Evolutionary conservation across 2,888 invertebrate species (phyloP).

Genomic region (Diaperis boleti): DNA sequence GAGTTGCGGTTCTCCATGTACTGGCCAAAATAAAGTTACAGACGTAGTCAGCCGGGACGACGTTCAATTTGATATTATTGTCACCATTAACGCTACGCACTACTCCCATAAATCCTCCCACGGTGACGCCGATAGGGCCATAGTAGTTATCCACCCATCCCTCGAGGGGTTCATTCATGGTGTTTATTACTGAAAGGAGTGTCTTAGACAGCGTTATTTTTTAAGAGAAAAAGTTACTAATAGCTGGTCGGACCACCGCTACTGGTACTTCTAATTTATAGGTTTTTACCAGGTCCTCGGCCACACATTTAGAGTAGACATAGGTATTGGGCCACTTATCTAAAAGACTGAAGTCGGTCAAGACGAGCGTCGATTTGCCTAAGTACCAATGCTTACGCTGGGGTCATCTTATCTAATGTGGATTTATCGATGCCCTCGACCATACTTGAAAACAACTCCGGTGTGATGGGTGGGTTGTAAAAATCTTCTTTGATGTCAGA

Average conservation of each 20-base stretch:
- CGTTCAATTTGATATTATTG: conserved; percentile 65
- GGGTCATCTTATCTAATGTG: neutral
- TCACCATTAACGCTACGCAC: conserved; percentile 71
- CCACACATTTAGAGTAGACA: conserved; percentile 78
- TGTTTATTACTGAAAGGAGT: conserved; percentile 67
- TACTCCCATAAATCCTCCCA: conserved; percentile 68
- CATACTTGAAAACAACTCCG: neutral
- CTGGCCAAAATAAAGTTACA: conserved; percentile 71
- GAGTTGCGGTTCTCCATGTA: neutral
- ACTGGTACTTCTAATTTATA: conserved; percentile 71
- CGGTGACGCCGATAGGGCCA: conserved; percentile 74
- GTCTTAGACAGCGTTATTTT: neutral
- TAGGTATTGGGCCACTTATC: conserved; percentile 78
- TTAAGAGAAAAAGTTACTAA: conserved; percentile 60
- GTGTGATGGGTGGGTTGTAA: conserved; percentile 5
- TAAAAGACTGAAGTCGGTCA: conserved; percentile 66
- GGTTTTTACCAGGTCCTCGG: conserved; percentile 72
- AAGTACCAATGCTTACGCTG: neutral
- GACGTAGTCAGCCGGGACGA: conserved; percentile 77
- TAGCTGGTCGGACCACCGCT: conserved; percentile 77
- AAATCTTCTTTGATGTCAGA: neutral
- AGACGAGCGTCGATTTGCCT: no score
- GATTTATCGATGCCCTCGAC: conserved; percentile 3
- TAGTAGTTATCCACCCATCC: conserved; percentile 84
- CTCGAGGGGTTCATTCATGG: conserved; percentile 70